Conservation (phyloP, 2,888 invertebrate genomes). For the Pemphredon lugubris region DNA sequence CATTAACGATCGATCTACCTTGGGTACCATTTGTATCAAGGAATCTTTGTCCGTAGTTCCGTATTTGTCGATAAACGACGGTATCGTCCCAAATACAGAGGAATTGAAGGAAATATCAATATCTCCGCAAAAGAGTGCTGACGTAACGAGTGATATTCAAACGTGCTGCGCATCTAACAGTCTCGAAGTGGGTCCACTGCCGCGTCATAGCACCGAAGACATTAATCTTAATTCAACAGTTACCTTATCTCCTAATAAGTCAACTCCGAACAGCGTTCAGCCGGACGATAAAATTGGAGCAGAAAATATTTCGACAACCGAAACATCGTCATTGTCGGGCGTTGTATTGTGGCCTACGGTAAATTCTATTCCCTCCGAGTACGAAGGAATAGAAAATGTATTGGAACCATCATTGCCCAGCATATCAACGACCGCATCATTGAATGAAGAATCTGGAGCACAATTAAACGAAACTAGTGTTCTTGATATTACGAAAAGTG, state of each 20-base stretch:
- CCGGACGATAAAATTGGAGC: neutral
- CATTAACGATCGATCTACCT: conserved; percentile 1
- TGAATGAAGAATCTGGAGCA: conserved; percentile 11
- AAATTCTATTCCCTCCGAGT: conserved; percentile 31
- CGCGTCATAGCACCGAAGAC: neutral
- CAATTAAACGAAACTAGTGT: conserved; percentile 2
- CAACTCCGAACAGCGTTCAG: neutral
- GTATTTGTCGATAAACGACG: neutral
- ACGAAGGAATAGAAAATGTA: conserved; percentile 13
- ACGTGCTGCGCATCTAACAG: neutral
- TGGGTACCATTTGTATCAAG: neutral
- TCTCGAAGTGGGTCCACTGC: neutral
- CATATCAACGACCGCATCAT: conserved; percentile 32
- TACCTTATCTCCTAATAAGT: conserved; percentile 5
- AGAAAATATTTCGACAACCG: neutral
- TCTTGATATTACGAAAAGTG: neutral
- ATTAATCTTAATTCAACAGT: conserved; percentile 25
- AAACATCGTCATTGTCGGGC: conserved; percentile 9
- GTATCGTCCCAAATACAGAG: conserved; percentile 5
- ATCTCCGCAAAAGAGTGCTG: neutral
- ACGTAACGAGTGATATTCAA: neutral
- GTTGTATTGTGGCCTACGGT: neutral
- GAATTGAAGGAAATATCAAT: conserved; percentile 1
- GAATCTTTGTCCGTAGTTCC: conserved; percentile 8
- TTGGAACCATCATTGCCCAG: conserved; percentile 29